phyloP scores from a whole-genome alignment of 2,797 vertebrate species.

The Chrosomus eos region DNA sequence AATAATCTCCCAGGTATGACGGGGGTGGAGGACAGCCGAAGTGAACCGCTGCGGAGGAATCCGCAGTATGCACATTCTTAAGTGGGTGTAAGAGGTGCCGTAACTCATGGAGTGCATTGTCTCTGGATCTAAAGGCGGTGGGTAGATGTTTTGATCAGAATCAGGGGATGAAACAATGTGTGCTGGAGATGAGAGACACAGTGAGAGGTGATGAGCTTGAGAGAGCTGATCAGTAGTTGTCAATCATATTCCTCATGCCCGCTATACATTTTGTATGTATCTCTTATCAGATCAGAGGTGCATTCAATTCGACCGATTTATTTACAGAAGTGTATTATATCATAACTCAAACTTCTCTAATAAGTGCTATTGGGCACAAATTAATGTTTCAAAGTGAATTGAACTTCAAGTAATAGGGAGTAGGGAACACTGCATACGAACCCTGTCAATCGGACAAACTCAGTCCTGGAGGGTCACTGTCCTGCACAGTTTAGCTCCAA shows the following conservation, averaged over 20 bases:
- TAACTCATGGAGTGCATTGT: conserved; percentile 54
- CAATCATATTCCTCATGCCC: neutral
- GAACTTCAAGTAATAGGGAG: no score
- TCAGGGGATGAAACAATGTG: conserved; percentile 20
- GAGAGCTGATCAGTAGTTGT: neutral
- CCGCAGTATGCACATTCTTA: conserved; percentile 57
- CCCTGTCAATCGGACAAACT: no score
- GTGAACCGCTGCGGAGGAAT: conserved; percentile 56
- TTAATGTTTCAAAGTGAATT: neutral
- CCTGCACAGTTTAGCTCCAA: no score
- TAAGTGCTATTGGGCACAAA: no score
- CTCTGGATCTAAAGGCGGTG: conserved; percentile 44
- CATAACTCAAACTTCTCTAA: neutral
- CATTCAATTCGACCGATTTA: neutral
- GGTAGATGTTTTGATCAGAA: conserved; percentile 43
- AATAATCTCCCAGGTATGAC: conserved; percentile 65
- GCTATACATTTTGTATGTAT: neutral
- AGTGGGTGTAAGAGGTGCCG: conserved; percentile 48
- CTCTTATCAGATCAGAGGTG: neutral
- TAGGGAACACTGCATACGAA: no score
- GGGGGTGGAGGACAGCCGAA: conserved; percentile 52
- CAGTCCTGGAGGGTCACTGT: no score
- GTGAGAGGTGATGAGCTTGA: neutral
- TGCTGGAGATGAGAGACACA: conserved; percentile 22
- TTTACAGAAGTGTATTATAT: neutral